Evolutionary conservation across 2,888 invertebrate species (phyloP).

Genomic region (Luperina nickerlii): DNA sequence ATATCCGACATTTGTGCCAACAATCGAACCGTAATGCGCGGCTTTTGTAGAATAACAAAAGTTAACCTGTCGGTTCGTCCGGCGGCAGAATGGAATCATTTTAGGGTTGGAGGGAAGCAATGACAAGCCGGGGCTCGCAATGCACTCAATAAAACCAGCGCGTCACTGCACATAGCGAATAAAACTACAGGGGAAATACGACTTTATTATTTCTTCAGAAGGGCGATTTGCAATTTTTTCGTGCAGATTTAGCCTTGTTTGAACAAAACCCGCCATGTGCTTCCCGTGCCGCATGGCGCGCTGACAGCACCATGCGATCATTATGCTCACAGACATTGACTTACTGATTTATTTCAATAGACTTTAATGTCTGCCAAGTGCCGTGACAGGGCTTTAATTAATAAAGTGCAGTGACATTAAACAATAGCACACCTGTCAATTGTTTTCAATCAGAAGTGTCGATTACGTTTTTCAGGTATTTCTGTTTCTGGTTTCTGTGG

Average conservation of each 20-base stretch:
- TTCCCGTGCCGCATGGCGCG: slow-evolving; percentile 83
- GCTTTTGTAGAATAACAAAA: slow-evolving; percentile 89
- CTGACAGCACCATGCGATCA: slow-evolving; percentile 85
- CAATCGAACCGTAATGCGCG: slow-evolving; percentile 88
- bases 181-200: slow-evolving; percentile 50
- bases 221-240: slow-evolving; percentile 28
- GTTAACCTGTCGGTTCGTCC: slow-evolving; percentile 89
- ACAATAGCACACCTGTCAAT: slow-evolving; percentile 48
- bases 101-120: slow-evolving; percentile 90
- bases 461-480: slow-evolving; percentile 13
- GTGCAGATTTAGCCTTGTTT: slow-evolving; percentile 65
- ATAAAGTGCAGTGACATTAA: slow-evolving; percentile 39
- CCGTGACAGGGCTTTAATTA: slow-evolving; percentile 57
- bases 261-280: slow-evolving; percentile 85
- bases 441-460: slow-evolving; percentile 12
- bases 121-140: slow-evolving; percentile 87
- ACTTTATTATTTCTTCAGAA: slow-evolving; percentile 60
- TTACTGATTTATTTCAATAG: slow-evolving; percentile 81
- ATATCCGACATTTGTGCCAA: slow-evolving; percentile 89
- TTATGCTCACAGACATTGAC: slow-evolving; percentile 80
- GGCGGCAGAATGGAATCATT: slow-evolving; percentile 86
- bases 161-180: slow-evolving; percentile 53
- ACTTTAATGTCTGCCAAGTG: slow-evolving; percentile 54
- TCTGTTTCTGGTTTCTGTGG: not conserved
- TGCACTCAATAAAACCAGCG: slow-evolving; percentile 75